A percentile compares a stretch with the other conserved stretches of the same genome.
These are phyloP conservation scores for Agelas oroides DNA, from an alignment of 37 sponge, comb jelly and placozoan genomes.

Conservation along the genomic window DNA sequence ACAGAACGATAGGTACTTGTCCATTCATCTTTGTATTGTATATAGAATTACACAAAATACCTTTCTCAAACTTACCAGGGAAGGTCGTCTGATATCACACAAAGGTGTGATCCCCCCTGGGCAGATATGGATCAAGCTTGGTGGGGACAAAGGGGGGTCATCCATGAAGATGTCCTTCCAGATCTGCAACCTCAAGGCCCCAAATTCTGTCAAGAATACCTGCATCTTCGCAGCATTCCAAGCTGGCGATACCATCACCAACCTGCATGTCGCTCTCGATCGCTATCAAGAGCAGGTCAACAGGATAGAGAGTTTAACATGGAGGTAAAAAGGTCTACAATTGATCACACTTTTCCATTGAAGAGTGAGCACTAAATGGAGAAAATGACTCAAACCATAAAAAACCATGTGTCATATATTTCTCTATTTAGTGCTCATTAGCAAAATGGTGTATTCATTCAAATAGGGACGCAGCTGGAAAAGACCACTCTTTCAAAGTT, in stretches of 20 bases:
- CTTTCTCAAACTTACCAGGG: no score
- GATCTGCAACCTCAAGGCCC: slow-evolving; percentile 12
- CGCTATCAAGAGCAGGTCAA: slow-evolving; percentile 2
- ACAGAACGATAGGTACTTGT: background rate
- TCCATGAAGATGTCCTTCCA: slow-evolving; percentile 60
- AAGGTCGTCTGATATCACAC: background rate
- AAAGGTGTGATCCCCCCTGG: background rate
- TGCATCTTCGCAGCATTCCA: slow-evolving; percentile 41
- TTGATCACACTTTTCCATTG: background rate
- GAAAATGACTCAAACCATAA: no score
- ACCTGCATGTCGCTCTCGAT: slow-evolving; percentile 39
- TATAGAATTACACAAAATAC: no score
- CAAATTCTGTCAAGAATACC: slow-evolving; percentile 45
- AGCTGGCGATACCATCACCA: slow-evolving; percentile 35
- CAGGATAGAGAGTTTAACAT: background rate
- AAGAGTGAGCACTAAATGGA: no score
- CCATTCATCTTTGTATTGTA: no score
- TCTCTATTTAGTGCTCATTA: no score
- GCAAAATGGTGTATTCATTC: background rate
- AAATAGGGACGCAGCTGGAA: background rate
- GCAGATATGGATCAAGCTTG: background rate
- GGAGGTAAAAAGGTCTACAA: slow-evolving; percentile 58
- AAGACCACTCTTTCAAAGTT: no score
- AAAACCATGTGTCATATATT: no score
- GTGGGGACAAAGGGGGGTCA: slow-evolving; percentile 18